Conservation (phyloP, 1,140 invertebrate species). For the Pseudomyrmex cubaensis region DNA sequence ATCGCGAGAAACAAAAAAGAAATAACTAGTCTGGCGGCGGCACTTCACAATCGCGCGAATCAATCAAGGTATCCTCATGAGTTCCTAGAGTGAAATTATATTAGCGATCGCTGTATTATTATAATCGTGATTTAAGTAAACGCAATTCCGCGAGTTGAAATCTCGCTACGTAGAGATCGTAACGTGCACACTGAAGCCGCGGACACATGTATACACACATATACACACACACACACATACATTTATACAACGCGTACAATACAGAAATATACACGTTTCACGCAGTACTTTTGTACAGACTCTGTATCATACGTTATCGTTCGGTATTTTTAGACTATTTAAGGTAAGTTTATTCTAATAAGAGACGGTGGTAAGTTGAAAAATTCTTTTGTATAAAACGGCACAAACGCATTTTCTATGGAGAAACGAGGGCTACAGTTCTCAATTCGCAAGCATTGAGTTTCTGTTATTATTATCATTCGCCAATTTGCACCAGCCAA, state of each 20-base stretch:
- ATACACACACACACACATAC: not conserved
- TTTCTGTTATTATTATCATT: conserved; percentile 56
- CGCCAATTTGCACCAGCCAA: not conserved
- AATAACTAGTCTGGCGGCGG: not conserved
- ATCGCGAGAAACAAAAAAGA: not conserved
- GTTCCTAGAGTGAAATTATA: conserved; percentile 65
- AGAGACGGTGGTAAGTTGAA: conserved; percentile 57
- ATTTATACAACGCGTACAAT: conserved; percentile 2
- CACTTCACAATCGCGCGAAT: not conserved
- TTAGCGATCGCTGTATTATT: conserved; percentile 8
- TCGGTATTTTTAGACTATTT: conserved; percentile 46
- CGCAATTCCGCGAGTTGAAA: conserved; percentile 20
- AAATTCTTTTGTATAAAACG: conserved; percentile 72
- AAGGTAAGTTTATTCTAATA: conserved; percentile 43
- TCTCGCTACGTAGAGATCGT: not conserved
- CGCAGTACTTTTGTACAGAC: conserved; percentile 72
- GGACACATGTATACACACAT: not conserved
- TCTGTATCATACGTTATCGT: conserved; percentile 73
- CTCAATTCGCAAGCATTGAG: conserved; percentile 53
- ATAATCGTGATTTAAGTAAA: not conserved
- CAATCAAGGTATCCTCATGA: conserved; percentile 57
- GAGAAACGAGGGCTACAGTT: conserved; percentile 30
- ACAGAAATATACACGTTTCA: too few relatives aligned
- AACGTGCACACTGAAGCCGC: not conserved
- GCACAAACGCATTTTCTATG: conserved; percentile 75